Evolutionary conservation across 2,888 invertebrate genomes (phyloP), one percentile per base, ranked within the genome.

Genomic region (Zootermopsis nevadensis): DNA sequence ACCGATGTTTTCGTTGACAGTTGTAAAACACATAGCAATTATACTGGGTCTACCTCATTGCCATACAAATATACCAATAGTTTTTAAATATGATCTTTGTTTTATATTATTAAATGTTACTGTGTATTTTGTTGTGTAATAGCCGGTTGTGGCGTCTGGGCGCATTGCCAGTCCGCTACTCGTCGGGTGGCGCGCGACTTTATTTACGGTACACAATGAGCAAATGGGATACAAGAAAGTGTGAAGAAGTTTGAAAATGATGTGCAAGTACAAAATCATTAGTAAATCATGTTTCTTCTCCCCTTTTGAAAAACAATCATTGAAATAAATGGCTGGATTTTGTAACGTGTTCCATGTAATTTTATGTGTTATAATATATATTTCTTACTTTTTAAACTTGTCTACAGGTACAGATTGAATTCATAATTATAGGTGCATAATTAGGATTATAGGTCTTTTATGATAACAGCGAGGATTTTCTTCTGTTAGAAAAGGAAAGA

Each of bases 1-100:
- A 74, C 60, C 79, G 66, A 79, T 82, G 77, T 82, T 82, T 82
- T 82, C 82, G 82, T 82, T 82, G 69, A 82, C 82, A 82, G 77
- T 76, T 82, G 35, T 81, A 77, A 82, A 82, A 82, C 76, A 76
- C 38, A 79, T 82, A 82, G 77, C 82, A 82, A 82, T 83, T 83
- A 77, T 82, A 84, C 83, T 84, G 84, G 84, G 80, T 84, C 84
- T 84, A 84, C 84, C 84, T 84, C 84, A 84, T 80, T 81, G 79
- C 82, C 79, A 80, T 81, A 81, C 83, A 84, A 83, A 81, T 81
- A 84, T 83, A 84, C 84, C 84, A 83, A 84, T 84, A 83, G 83
- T 84, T 83, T 80, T 83, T 80, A 80, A 79, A 82, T 80, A 83
- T 81, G 53, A 81, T 82, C 66, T 38, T 82, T 82, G 74, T 84